Evolutionary conservation across 2,888 invertebrate genomes (phyloP), one percentile per base, ranked within the genome.

Genomic region (Acleris sparsana): DNA sequence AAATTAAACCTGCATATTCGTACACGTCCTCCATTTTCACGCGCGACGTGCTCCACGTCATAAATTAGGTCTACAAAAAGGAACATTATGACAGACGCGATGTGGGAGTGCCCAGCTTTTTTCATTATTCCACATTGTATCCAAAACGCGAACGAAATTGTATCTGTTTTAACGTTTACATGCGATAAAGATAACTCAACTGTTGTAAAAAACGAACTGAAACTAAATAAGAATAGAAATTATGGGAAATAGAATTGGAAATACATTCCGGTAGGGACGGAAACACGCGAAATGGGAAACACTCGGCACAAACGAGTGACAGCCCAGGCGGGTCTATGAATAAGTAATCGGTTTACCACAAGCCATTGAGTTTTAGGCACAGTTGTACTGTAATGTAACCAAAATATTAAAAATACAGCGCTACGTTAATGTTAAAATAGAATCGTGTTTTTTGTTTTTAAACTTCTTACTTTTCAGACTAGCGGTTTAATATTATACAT

Each of bases 1-100:
- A 84, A 86, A 87, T 87, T 86, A 87, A 87, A 86, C 83, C 84
- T 86, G 83, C 85, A 87, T 87, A 86, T 86, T 87, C 86, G 83
- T 85, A 80, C 77, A 83, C 79, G 83, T 82, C 80, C 78, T 75
- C 81, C 77, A 83, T 85, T 85, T 85, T 86, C 85, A 83, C 82
- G 82, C 79, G 83, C 76, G 83, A 81, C 84, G 82, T 82, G 85
- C 80, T 76, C 80, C 74, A 83, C 82, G 85, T 85, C 84, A 86
- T 88, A 87, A 87, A 88, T 89, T 87, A 88, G 84, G 80, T 83
- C 78, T 82, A 86, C 85, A 86, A 86, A 87, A 87, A 85, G 79
- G 80, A 79, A 80, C 80, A 83, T 87, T 86, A 86, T 82, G 82
- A 53, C 67, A 85, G 81, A 78, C 76, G 72, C 80, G 76, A 78